Conservation (phyloP, 2,113 vertebrate species). For the Gnathochromis pfefferi region DNA sequence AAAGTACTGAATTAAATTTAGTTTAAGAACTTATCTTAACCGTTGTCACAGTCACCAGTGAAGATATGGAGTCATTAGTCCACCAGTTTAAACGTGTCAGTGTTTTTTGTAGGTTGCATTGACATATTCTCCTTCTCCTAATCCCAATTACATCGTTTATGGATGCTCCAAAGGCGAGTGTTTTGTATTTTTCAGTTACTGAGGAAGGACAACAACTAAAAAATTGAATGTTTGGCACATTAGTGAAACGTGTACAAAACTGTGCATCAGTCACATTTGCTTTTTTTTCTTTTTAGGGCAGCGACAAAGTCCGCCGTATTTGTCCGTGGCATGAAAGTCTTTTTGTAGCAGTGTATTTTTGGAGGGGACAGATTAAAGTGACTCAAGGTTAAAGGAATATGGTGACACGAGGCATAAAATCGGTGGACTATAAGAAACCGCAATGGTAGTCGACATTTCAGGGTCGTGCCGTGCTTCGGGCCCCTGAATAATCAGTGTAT, state of each 20-base stretch:
- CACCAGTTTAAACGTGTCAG: neutral
- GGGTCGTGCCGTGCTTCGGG: slow-evolving; percentile 38
- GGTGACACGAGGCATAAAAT: neutral
- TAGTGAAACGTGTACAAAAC: neutral
- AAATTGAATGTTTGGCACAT: neutral
- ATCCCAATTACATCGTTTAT: neutral
- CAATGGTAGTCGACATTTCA: slow-evolving; percentile 44
- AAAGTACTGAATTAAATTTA: neutral
- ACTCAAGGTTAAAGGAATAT: neutral
- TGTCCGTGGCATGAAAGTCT: neutral
- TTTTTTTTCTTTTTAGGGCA: neutral
- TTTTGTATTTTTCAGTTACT: neutral
- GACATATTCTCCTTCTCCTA: neutral
- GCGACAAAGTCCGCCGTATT: neutral
- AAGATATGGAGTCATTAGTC: neutral
- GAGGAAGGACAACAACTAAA: neutral
- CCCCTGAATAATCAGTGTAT: slow-evolving; percentile 23
- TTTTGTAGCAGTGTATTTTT: neutral
- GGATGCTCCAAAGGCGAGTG: neutral
- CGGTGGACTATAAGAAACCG: neutral
- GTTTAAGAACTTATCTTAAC: neutral
- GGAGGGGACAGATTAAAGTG: neutral
- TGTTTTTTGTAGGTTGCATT: neutral
- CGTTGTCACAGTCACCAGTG: neutral
- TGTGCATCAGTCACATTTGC: neutral